Conservation (phyloP, 2,113 vertebrate genomes). For the Notarius quadriscutis region DNA sequence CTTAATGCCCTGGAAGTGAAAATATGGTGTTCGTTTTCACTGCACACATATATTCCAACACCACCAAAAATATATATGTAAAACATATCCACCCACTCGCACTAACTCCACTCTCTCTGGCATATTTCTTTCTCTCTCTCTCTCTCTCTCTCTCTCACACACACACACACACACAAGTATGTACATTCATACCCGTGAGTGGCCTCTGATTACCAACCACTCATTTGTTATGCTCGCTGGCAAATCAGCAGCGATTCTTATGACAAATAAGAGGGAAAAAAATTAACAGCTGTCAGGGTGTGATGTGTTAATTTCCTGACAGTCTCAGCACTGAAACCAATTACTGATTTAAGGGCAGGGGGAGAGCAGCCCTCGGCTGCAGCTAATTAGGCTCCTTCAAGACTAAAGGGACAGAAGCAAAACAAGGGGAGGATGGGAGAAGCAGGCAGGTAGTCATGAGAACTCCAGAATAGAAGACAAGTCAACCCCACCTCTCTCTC, state of each 20-base stretch:
- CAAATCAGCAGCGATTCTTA: conserved; percentile 95
- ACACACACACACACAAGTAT: conserved; percentile 46
- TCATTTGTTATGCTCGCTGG: conserved; percentile 96
- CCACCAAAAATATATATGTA: conserved; percentile 35
- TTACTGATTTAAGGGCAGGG: conserved; percentile 99
- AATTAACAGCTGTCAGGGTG: conserved; percentile 98
- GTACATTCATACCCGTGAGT: conserved; percentile 74
- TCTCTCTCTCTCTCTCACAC: conserved; percentile 30
- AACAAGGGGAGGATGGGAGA: conserved; percentile 80
- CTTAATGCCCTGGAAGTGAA: conserved; percentile 12
- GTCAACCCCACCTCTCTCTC: conserved; percentile 1
- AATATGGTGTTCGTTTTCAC: conserved; percentile 12
- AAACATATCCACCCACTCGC: conserved; percentile 33
- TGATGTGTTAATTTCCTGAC: conserved; percentile 99
- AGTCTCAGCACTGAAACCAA: conserved; percentile 97
- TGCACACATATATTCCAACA: conserved; percentile 10
- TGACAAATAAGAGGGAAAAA: conserved; percentile 88
- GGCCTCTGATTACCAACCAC: conserved; percentile 92
- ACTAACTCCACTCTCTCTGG: conserved; percentile 12
- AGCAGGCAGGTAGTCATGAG: conserved; percentile 78
- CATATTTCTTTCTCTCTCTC: conserved; percentile 6
- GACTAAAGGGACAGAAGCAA: conserved; percentile 97
- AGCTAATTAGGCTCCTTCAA: conserved; percentile 98
- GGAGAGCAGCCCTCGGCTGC: conserved; percentile 88
- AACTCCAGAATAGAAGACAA: conserved; percentile 12